Percentiles rank a stretch among this genome's conserved stretches.
Conservation (phyloP, 2,797 vertebrate genomes). For the Tiaroga cobitis region DNA sequence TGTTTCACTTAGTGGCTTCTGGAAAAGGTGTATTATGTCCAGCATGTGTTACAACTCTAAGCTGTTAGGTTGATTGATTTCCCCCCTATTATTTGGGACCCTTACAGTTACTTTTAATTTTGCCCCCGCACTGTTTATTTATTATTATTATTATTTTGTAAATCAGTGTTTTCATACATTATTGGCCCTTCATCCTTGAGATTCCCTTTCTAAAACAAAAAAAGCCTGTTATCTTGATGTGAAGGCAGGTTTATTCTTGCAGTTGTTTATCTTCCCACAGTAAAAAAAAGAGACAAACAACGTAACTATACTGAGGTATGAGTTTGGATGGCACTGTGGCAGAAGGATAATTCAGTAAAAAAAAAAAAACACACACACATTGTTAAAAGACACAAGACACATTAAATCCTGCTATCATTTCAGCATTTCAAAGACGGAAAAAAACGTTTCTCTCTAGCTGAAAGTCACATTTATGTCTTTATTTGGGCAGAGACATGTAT, state of each 20-base stretch:
- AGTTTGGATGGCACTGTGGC: neutral
- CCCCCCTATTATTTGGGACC: neutral
- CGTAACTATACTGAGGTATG: neutral
- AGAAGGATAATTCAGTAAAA: neutral
- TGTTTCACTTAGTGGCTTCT: slow-evolving; percentile 7
- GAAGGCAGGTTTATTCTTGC: slow-evolving; percentile 40
- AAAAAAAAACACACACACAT: neutral
- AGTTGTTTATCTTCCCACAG: slow-evolving; percentile 31
- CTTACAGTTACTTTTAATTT: neutral
- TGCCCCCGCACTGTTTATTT: neutral
- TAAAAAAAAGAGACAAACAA: slow-evolving; percentile 11
- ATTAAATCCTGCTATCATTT: neutral
- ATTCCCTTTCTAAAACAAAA: neutral
- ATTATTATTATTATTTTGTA: neutral
- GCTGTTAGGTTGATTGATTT: neutral
- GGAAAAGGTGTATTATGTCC: neutral
- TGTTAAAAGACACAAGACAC: neutral
- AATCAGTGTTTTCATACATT: neutral
- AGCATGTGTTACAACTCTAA: neutral
- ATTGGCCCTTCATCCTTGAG: neutral
- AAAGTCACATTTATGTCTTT: neutral
- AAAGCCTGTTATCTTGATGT: slow-evolving; percentile 12
- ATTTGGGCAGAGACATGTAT: neutral
- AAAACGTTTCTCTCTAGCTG: neutral
- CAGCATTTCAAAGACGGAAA: neutral